Evolutionary conservation across 2,113 vertebrate genomes (phyloP).

Genomic region (Craseonycteris thonglongyai): DNA sequence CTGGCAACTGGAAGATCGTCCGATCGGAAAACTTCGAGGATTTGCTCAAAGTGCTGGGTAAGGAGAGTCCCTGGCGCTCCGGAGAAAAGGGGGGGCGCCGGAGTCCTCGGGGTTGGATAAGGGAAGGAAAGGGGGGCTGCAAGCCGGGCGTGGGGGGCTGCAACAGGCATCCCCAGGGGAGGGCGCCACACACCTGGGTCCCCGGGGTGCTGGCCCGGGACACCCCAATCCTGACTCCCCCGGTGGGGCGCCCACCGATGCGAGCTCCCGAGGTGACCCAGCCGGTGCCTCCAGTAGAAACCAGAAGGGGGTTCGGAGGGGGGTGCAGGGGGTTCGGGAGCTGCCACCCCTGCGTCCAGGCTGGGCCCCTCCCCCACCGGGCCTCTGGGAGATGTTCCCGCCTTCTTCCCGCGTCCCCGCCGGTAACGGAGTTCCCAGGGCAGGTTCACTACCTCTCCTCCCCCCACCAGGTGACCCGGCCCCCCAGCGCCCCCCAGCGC

Average conservation of each 20-base stretch:
- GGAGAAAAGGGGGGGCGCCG: background rate
- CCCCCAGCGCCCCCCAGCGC: fast-evolving
- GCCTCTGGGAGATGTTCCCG: background rate
- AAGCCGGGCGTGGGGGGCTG: background rate
- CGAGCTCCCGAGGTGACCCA: conserved; percentile 37
- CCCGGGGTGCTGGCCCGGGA: background rate
- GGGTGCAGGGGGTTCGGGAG: background rate
- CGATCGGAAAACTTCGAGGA: conserved; percentile 94
- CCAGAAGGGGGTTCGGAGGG: no score
- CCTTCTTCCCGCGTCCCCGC: background rate
- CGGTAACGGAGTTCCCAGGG: background rate
- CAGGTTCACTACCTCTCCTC: background rate
- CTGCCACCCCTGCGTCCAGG: background rate
- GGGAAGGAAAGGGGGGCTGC: background rate
- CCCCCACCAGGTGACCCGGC: background rate
- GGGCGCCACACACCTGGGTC: background rate
- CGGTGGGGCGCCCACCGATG: conserved; percentile 18
- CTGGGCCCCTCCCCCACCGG: background rate
- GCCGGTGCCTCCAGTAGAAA: conserved; percentile 39
- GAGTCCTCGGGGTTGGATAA: background rate
- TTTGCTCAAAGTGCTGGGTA: conserved; percentile 89
- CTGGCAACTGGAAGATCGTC: conserved; percentile 92
- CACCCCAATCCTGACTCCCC: background rate
- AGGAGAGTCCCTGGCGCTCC: conserved; percentile 60
- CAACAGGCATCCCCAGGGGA: background rate